Evolutionary conservation across 2,797 vertebrate genomes (phyloP).

Genomic region (Pseudotriccus pelzelni): DNA sequence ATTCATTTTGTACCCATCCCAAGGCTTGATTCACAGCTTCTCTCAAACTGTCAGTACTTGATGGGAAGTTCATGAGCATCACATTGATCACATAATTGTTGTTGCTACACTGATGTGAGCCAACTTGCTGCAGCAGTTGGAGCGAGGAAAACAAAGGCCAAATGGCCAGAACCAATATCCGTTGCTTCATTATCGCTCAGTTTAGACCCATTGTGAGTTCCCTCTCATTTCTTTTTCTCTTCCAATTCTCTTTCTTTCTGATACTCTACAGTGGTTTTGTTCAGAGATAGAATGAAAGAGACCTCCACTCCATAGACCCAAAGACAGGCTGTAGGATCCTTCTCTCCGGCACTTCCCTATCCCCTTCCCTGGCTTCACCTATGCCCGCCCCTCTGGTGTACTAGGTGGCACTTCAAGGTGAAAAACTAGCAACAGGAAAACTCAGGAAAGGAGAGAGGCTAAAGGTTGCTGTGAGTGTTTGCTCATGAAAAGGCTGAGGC

Average conservation of each 20-base stretch:
- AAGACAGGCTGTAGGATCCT: neutral
- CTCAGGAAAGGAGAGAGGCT: conserved; percentile 64
- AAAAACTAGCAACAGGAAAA: conserved; percentile 59
- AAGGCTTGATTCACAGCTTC: conserved; percentile 77
- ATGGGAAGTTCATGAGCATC: conserved; percentile 83
- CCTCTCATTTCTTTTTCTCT: neutral
- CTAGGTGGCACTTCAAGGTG: conserved; percentile 37
- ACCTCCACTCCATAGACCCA: neutral
- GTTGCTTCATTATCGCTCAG: conserved; percentile 54
- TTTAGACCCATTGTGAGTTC: conserved; percentile 2
- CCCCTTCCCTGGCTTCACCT: neutral
- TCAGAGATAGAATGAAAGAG: neutral
- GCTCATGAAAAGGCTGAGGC: conserved; percentile 68
- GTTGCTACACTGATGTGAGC: conserved; percentile 23
- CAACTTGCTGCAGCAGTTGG: neutral
- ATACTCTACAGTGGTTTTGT: neutral
- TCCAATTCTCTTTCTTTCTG: neutral
- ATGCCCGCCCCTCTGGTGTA: conserved; percentile 37
- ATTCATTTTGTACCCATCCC: conserved; percentile 66
- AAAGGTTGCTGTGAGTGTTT: conserved; percentile 79
- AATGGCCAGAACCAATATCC: conserved; percentile 1
- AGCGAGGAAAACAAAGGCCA: conserved; percentile 46
- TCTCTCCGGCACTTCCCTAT: neutral
- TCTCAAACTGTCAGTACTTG: conserved; percentile 70
- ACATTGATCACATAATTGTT: conserved; percentile 81